phyloP scores from a whole-genome alignment of 2,113 vertebrate species.

The Corythaeola cristata region DNA sequence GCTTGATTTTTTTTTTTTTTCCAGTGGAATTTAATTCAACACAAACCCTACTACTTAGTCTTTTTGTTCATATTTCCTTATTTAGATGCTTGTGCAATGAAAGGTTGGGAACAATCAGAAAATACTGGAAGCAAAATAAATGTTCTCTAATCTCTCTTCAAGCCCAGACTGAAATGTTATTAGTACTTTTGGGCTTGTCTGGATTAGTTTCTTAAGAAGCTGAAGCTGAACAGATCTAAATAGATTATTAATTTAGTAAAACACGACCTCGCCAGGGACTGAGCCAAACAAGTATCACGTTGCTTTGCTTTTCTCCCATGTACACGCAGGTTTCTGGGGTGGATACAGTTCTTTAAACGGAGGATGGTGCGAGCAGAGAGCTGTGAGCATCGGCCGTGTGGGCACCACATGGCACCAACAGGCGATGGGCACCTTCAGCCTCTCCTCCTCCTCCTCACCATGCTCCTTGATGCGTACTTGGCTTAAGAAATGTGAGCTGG shows the following conservation, averaged over 20 bases:
- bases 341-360: background rate
- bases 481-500: background rate
- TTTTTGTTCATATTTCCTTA: background rate
- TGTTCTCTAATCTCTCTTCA: conserved; percentile 51
- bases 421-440: background rate
- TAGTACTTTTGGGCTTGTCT: conserved; percentile 28
- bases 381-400: background rate
- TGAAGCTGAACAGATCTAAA: conserved; percentile 55
- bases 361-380: background rate
- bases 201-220: conserved; percentile 57
- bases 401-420: background rate
- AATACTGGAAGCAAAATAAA: conserved; percentile 31
- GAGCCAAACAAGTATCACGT: background rate
- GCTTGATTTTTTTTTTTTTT: background rate
- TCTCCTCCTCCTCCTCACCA: background rate
- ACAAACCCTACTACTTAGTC: background rate
- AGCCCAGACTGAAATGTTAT: conserved; percentile 18
- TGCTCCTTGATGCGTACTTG: background rate
- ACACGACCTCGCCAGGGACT: conserved; percentile 5
- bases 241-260: conserved; percentile 65
- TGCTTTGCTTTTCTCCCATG: background rate
- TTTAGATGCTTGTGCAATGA: background rate
- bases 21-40: conserved; percentile 1
- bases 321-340: background rate
- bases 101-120: conserved; percentile 15